These are phyloP conservation scores for Eledona agricola DNA, from an alignment of 2,888 invertebrate genomes.

Conservation along the genomic window DNA sequence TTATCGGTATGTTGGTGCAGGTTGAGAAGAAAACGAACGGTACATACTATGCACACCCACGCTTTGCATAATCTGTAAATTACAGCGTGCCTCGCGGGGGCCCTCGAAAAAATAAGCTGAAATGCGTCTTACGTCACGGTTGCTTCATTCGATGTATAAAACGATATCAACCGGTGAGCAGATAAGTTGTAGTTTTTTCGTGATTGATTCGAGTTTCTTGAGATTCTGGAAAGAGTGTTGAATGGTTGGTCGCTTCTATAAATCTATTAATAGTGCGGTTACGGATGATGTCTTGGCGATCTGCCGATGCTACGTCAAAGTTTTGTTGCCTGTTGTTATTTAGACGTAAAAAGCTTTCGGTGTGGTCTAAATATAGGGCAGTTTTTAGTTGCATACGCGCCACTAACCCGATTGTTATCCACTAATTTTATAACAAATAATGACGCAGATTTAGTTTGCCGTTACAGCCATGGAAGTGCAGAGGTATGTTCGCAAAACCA, in stretches of 20 bases:
- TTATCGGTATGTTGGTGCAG: constrained; percentile 10
- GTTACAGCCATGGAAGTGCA: constrained; percentile 29
- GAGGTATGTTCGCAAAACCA: constrained; percentile 35
- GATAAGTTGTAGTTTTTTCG: too few relatives aligned
- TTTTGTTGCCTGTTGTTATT: constrained; percentile 28
- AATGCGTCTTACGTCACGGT: constrained; percentile 17
- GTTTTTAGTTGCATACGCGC: constrained; percentile 7
- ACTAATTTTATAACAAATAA: constrained; percentile 17
- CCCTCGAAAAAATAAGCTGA: constrained; percentile 10
- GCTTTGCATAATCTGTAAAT: constrained; percentile 17
- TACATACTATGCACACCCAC: constrained; percentile 15
- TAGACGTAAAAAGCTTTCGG: constrained; percentile 17
- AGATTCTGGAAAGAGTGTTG: background rate
- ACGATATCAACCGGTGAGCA: too few relatives aligned
- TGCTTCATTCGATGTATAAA: constrained; percentile 17
- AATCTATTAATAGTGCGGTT: constrained; percentile 20
- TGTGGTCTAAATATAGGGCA: constrained; percentile 15
- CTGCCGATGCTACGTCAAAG: constrained; percentile 22
- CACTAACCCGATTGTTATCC: constrained; percentile 17
- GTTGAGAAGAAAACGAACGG: constrained; percentile 8
- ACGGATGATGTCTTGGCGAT: constrained; percentile 21
- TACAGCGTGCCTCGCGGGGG: constrained; percentile 12
- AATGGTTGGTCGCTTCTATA: constrained; percentile 4
- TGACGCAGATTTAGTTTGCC: constrained; percentile 24
- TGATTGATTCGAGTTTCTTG: too few relatives aligned